Conservation (phyloP, 2,113 vertebrate genomes). For the Ammodytes marinus region DNA sequence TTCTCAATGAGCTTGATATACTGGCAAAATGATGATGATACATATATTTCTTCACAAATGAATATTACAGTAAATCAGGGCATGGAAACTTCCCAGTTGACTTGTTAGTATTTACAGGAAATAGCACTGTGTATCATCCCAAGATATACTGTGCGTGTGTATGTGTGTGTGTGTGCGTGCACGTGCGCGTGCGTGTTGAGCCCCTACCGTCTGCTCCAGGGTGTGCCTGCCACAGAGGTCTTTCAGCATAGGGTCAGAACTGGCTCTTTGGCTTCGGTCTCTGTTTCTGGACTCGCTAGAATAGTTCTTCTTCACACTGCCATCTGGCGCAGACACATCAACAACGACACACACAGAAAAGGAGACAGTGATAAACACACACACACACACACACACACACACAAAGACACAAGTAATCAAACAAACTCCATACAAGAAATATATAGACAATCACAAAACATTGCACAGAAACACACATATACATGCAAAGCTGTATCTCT, state of each 20-base stretch:
- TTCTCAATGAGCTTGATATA: slow-evolving; percentile 2
- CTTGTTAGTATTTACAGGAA: slow-evolving; percentile 55
- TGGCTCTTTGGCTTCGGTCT: slow-evolving; percentile 83
- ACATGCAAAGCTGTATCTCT: background rate
- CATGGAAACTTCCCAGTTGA: slow-evolving; percentile 46
- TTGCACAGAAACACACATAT: slow-evolving; percentile 21
- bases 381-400: slow-evolving; percentile 13
- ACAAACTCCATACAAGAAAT: slow-evolving; percentile 31
- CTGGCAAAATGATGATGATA: background rate
- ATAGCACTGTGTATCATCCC: slow-evolving; percentile 41
- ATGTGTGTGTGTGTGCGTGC: background rate
- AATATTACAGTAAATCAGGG: slow-evolving; percentile 30
- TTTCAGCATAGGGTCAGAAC: slow-evolving; percentile 85
- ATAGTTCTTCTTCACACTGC: slow-evolving; percentile 84
- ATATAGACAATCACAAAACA: background rate
- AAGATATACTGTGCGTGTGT: slow-evolving; percentile 16
- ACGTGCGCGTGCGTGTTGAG: background rate
- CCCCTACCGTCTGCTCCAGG: slow-evolving; percentile 76
- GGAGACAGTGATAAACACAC: slow-evolving; percentile 27
- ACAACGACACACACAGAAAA: slow-evolving; percentile 29
- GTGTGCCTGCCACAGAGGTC: slow-evolving; percentile 71
- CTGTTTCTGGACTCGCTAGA: slow-evolving; percentile 76
- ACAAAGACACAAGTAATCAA: slow-evolving; percentile 22
- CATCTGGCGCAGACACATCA: slow-evolving; percentile 76
- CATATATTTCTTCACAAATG: slow-evolving; percentile 29